Evolutionary conservation across 2,797 vertebrate species (phyloP).

Genomic region (Lacerta viridis): DNA sequence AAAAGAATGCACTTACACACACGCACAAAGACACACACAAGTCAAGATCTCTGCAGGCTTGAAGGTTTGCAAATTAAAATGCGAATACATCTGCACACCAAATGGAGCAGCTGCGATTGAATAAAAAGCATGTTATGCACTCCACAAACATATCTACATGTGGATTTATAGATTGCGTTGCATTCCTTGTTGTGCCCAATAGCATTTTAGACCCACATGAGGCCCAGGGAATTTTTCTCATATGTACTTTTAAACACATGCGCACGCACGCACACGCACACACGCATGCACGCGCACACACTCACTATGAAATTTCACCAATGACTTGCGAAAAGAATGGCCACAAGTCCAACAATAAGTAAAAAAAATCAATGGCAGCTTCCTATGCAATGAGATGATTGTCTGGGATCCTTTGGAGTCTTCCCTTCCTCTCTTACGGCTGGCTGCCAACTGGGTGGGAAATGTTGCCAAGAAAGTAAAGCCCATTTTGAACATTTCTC

Average conservation of each 20-base stretch:
- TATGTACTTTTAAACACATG: neutral
- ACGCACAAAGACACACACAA: neutral
- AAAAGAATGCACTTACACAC: conserved; percentile 22
- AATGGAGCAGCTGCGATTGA: conserved; percentile 53
- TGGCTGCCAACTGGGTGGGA: no score
- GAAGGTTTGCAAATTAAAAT: conserved; percentile 56
- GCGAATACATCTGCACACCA: conserved; percentile 49
- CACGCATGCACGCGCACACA: no score
- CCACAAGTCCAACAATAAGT: neutral
- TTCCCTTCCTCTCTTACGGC: neutral
- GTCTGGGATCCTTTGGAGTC: no score
- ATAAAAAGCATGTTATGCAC: conserved; percentile 36
- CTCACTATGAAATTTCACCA: neutral
- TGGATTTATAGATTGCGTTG: neutral
- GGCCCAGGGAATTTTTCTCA: neutral
- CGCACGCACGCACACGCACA: no score
- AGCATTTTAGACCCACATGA: neutral
- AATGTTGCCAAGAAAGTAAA: neutral
- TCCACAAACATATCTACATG: conserved; percentile 36
- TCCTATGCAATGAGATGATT: neutral
- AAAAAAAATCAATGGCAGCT: no score
- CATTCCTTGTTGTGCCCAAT: neutral
- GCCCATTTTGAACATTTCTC: neutral
- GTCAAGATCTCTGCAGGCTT: conserved; percentile 49
- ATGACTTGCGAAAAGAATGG: neutral